Evolutionary conservation across 2,113 vertebrate species (phyloP).

Genomic region (Tragelaphus imberbis): DNA sequence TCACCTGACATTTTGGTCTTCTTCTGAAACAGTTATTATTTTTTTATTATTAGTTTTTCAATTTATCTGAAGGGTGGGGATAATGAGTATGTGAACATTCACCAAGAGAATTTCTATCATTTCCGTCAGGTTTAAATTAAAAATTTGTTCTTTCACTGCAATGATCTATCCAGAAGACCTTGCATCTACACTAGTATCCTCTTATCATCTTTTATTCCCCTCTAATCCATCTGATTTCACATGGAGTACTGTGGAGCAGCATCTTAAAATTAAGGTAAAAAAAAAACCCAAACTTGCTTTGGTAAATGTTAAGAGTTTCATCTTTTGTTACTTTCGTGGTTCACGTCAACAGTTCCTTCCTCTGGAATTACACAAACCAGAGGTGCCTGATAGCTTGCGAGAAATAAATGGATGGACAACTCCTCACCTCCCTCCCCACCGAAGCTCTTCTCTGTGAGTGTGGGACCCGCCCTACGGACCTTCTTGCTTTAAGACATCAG

Average conservation of each 20-base stretch:
- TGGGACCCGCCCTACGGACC: neutral
- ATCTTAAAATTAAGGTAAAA: neutral
- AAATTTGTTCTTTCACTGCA: conserved; percentile 30
- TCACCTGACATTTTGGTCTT: conserved; percentile 26
- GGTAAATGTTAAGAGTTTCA: conserved; percentile 53
- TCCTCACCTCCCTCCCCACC: rapidly evolving
- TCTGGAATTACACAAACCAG: neutral
- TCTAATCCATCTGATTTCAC: conserved; percentile 47
- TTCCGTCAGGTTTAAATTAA: conserved; percentile 42
- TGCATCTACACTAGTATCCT: neutral
- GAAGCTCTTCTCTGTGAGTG: neutral
- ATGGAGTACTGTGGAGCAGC: neutral
- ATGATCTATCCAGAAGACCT: neutral
- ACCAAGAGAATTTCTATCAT: neutral
- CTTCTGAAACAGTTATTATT: neutral
- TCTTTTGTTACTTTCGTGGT: conserved; percentile 11
- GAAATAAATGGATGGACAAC: neutral
- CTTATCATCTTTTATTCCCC: conserved; percentile 28
- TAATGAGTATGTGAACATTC: conserved; percentile 6
- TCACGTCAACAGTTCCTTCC: neutral
- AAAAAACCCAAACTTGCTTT: neutral
- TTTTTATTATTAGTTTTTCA: neutral
- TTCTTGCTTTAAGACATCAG: neutral
- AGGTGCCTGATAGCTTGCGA: neutral
- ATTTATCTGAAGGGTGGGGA: neutral